phyloP scores from a whole-genome alignment of 1,140 invertebrate genomes.

The Drosophila elegans region DNA sequence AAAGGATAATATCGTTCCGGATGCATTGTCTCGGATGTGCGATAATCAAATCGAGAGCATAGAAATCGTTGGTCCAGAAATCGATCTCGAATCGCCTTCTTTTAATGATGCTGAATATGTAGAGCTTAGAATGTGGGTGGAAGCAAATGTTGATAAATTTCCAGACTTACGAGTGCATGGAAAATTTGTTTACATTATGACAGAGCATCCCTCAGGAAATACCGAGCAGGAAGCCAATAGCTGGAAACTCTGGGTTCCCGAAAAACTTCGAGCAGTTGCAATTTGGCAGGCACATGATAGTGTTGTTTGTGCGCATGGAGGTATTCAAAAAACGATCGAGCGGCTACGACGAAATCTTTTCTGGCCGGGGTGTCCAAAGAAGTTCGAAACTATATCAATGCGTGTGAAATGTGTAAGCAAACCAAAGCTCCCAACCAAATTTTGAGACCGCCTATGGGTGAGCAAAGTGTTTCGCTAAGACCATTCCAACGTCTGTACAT shows the following conservation, averaged over 20 bases:
- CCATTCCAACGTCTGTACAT: slow-evolving; percentile 16
- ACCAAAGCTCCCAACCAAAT: slow-evolving; percentile 12
- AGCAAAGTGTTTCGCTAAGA: slow-evolving; percentile 2
- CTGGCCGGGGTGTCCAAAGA: slow-evolving; percentile 9
- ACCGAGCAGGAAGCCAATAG: not conserved
- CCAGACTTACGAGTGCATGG: no score
- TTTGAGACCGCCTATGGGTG: slow-evolving; percentile 17
- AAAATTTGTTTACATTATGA: not conserved
- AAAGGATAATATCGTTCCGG: not conserved
- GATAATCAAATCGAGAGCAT: not conserved
- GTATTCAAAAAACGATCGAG: slow-evolving; percentile 15
- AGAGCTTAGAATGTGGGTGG: not conserved
- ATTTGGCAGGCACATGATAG: not conserved
- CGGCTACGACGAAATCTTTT: slow-evolving; percentile 5
- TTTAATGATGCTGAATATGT: not conserved
- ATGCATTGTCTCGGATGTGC: no score
- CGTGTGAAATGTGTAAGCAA: slow-evolving; percentile 13
- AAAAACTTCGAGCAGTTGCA: not conserved
- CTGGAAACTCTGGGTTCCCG: slow-evolving; percentile 16
- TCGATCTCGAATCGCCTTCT: not conserved
- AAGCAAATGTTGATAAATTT: not conserved
- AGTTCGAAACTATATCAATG: slow-evolving; percentile 18
- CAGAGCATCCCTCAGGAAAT: slow-evolving; percentile 1
- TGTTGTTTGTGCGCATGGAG: slow-evolving; percentile 7
- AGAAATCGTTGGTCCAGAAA: slow-evolving; percentile 1